Base-by-base conservation (phyloP, 2,888 invertebrate genomes). In the Leptinotarsa peninsularis region DNA sequence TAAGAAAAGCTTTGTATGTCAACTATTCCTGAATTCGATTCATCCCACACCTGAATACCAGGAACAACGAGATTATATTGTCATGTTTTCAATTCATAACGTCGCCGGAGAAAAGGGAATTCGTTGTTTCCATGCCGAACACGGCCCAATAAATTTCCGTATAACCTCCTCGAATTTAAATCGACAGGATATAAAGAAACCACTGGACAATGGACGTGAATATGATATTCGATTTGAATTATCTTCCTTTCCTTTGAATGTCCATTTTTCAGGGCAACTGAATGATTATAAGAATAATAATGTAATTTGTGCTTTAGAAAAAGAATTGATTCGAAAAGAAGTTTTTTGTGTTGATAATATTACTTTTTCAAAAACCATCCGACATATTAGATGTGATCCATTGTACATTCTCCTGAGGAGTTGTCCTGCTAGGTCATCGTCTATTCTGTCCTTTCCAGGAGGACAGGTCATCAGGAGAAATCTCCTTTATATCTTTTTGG, bases 151-250 rank as follows among this genome's bases (percentile, higher is more conserved):
- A 58, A 58, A 27, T 58, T 58, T 58, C 23, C 58, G 23, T 17
- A 18, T 23, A 58, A 58, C 58, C 58, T 58, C 58, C 58, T 58
- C 23, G 27, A 58, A 58, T 58, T 58, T 15, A 58, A 58, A 58
- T 58, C 58, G 58, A 58, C 23, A 58, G 23, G 15, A 58, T 58
- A 27, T 23, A 58, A 58, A 58, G 58, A 23, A 23, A 23, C 58
- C 23, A 23, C 21, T 23, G 23, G 58, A 23, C 58, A 58, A 21
- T 23, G 23, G 23, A 58, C 58, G 23, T 58, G 23, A 58, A 58
- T 58, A 23, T 23, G 58, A 58, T 58, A 58, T 58, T 58, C 14
- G 27, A 58, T 58, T 15, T 5, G 58, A 27, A 58, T 58, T 14
- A 21, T 58, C 21, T 23, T 14, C 14, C 23, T 13, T n/a, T 18